A percentile compares a stretch with the other conserved stretches of the same genome.
Evolutionary conservation across 2,888 invertebrate species (phyloP).

Genomic region (Tortricodes alternella): DNA sequence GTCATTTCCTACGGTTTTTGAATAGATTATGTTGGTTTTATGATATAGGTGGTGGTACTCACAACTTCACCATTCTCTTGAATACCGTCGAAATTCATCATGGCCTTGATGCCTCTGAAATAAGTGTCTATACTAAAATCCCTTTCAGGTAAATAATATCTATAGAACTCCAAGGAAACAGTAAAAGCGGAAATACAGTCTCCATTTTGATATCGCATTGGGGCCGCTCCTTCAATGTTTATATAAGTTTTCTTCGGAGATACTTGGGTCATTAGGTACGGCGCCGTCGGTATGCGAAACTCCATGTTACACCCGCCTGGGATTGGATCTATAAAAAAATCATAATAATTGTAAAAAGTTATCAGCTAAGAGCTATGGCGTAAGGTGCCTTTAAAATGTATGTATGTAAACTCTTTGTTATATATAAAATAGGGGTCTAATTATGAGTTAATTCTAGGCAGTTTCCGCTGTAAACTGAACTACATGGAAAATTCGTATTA

Average conservation of each 20-base stretch:
- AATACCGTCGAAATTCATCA: conserved; percentile 84
- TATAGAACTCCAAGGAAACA: conserved; percentile 78
- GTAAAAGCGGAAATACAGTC: too few relatives aligned
- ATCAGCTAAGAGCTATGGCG: too few relatives aligned
- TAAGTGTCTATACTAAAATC: conserved; percentile 81
- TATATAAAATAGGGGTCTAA: too few relatives aligned
- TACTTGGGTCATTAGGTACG: conserved; percentile 75
- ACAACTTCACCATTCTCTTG: conserved; percentile 78
- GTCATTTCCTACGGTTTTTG: too few relatives aligned
- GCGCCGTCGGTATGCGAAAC: conserved; percentile 82
- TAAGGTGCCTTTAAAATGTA: too few relatives aligned
- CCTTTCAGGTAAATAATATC: conserved; percentile 83
- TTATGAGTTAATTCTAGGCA: too few relatives aligned
- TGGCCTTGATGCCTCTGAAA: conserved; percentile 82
- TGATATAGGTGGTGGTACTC: conserved; percentile 38
- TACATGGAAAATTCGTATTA: too few relatives aligned
- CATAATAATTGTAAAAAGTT: too few relatives aligned
- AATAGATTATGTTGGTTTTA: too few relatives aligned
- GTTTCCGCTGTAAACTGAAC: too few relatives aligned
- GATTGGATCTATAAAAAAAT: conserved; percentile 84
- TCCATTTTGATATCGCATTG: too few relatives aligned
- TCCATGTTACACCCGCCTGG: conserved; percentile 92
- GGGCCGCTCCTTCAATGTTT: conserved; percentile 80
- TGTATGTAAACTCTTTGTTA: too few relatives aligned
- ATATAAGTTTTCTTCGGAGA: conserved; percentile 62